phyloP scores from a whole-genome alignment of 2,888 invertebrate species.

The Sphaerophoria rueppellii region DNA sequence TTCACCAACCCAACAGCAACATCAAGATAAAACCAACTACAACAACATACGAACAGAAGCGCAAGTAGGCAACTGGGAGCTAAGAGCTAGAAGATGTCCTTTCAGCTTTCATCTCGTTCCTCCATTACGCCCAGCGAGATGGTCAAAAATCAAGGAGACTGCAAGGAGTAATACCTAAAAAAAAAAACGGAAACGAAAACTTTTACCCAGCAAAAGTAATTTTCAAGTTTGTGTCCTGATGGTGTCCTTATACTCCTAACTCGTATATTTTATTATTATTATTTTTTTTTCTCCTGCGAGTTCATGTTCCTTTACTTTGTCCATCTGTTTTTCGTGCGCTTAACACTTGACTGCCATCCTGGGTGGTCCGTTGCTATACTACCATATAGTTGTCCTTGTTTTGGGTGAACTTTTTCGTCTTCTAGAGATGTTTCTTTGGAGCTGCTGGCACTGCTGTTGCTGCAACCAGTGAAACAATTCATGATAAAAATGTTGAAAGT shows the following conservation, averaged over 20 bases:
- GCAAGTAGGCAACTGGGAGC: slow-evolving; percentile 38
- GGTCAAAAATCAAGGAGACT: slow-evolving; percentile 24
- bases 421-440: neutral
- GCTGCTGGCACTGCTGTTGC: slow-evolving; percentile 3
- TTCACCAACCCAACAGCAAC: slow-evolving; percentile 59
- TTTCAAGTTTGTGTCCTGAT: slow-evolving; percentile 70
- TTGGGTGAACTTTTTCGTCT: slow-evolving; percentile 15
- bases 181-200: slow-evolving; percentile 49
- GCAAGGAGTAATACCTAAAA: slow-evolving; percentile 15
- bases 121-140: neutral
- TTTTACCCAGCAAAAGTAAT: slow-evolving; percentile 66
- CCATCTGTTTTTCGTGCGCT: slow-evolving; percentile 59
- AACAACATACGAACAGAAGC: slow-evolving; percentile 3
- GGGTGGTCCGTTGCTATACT: slow-evolving; percentile 3
- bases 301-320: slow-evolving; percentile 38
- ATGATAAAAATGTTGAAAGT: slow-evolving; percentile 68
- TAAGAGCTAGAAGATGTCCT: slow-evolving; percentile 41
- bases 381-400: slow-evolving; percentile 20
- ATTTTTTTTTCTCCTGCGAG: neutral
- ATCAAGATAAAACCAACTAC: slow-evolving; percentile 55
- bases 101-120: slow-evolving; percentile 7
- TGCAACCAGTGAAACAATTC: slow-evolving; percentile 57
- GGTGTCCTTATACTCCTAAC: slow-evolving; percentile 25
- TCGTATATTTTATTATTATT: neutral
- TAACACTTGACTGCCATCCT: slow-evolving; percentile 29